phyloP scores from a whole-genome alignment of 2,888 invertebrate genomes.

The Dasysyrphus tricinctus region DNA sequence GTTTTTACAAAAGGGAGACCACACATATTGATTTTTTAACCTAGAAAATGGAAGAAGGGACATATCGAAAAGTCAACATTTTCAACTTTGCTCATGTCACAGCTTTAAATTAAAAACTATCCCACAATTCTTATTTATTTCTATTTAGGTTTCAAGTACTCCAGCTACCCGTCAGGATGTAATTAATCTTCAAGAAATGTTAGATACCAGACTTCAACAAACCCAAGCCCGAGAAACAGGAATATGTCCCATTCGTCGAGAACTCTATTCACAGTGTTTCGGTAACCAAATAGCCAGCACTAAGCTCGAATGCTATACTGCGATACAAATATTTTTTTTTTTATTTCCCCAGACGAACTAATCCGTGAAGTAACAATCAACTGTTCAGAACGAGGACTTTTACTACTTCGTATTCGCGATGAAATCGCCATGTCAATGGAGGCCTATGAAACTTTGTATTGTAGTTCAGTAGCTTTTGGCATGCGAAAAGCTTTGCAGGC shows the following conservation, averaged over 20 bases:
- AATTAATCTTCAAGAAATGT: slow-evolving; percentile 96
- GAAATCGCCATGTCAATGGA: slow-evolving; percentile 98
- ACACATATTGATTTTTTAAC: too few species aligned
- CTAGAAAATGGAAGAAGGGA: too few species aligned
- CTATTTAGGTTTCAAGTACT: slow-evolving; percentile 92
- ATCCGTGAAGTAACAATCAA: slow-evolving; percentile 98
- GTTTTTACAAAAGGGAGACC: too few species aligned
- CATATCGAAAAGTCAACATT: too few species aligned
- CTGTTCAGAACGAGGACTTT: slow-evolving; percentile 97
- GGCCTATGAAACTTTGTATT: slow-evolving; percentile 97
- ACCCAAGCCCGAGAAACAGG: slow-evolving; percentile 98
- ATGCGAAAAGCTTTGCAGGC: slow-evolving; percentile 98
- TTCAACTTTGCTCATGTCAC: too few species aligned
- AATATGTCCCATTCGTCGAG: slow-evolving; percentile 96
- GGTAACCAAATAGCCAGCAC: slow-evolving; percentile 81
- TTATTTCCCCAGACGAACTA: slow-evolving; percentile 87
- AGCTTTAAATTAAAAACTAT: too few species aligned
- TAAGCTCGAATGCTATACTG: not conserved
- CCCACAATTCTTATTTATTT: not conserved
- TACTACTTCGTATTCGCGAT: slow-evolving; percentile 95
- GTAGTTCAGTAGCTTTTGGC: slow-evolving; percentile 98
- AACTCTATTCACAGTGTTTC: slow-evolving; percentile 97
- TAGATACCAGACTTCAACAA: slow-evolving; percentile 95
- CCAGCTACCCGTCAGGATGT: slow-evolving; percentile 98
- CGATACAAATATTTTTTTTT: too few species aligned